Conservation (phyloP, 92 coral and sea anemone species). For the Bergia puertoricense region DNA sequence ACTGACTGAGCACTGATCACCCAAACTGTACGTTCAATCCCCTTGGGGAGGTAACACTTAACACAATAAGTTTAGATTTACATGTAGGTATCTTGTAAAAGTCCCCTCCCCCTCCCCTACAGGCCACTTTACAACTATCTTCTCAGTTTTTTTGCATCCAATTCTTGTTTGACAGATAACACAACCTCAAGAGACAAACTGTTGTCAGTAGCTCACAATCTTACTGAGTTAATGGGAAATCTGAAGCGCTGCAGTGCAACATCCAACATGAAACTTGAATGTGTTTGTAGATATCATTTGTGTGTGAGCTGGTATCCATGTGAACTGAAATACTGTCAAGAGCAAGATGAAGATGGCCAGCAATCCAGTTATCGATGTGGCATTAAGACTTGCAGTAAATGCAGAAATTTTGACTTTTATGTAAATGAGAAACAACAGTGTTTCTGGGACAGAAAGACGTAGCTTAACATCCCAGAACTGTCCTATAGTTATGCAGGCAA, state of each 20-base stretch:
- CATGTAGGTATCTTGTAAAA: no score
- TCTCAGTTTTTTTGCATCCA: background rate
- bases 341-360: constrained; percentile 66
- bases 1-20: no score
- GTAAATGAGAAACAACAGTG: constrained; percentile 76
- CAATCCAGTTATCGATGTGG: constrained; percentile 85
- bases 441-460: constrained; percentile 78
- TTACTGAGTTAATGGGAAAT: constrained; percentile 54
- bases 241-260: constrained; percentile 70
- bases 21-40: no score
- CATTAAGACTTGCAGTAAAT: constrained; percentile 96
- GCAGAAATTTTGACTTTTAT: constrained; percentile 82
- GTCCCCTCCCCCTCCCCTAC: background rate
- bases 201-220: constrained; percentile 62
- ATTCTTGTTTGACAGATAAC: constrained; percentile 45
- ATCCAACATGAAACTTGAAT: constrained; percentile 62
- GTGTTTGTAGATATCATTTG: constrained; percentile 75
- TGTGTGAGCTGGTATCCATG: constrained; percentile 98
- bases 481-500: background rate
- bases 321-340: constrained; percentile 84
- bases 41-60: no score
- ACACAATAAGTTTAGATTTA: no score
- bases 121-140: background rate
- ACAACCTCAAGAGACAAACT: constrained; percentile 59
- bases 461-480: background rate